These are phyloP conservation scores for Etheostoma perlongum DNA, from an alignment of 2,797 vertebrate species.

Conservation along the genomic window DNA sequence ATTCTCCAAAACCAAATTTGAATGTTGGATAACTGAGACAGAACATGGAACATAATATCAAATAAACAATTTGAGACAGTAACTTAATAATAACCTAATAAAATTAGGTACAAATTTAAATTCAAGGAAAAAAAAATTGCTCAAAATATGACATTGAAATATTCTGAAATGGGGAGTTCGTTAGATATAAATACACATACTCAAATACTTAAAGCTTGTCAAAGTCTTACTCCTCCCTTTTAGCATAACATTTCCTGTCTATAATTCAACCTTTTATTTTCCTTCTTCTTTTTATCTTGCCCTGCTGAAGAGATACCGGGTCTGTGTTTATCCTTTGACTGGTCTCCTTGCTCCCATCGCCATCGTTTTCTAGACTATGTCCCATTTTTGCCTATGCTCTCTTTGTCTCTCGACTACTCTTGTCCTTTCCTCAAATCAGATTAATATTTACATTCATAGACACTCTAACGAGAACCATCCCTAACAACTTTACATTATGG, in stretches of 20 bases:
- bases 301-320: background rate
- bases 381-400: background rate
- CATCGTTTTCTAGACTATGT: background rate
- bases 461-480: conserved; percentile 48
- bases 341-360: background rate
- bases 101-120: background rate
- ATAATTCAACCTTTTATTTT: background rate
- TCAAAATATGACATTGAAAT: background rate
- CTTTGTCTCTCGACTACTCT: background rate
- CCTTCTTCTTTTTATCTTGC: background rate
- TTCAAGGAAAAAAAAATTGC: background rate
- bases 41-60: background rate
- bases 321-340: background rate
- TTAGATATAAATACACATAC: background rate
- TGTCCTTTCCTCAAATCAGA: background rate
- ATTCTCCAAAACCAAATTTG: too few relatives aligned
- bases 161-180: background rate
- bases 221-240: background rate
- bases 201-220: background rate
- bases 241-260: background rate
- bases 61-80: background rate
- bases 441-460: background rate
- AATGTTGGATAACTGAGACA: background rate
- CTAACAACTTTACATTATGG: background rate
- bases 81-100: too few relatives aligned